Percentiles rank a stretch among this genome's conserved stretches.
Conservation (phyloP, 1,140 invertebrate genomes). For the Ylistrum balloti region DNA sequence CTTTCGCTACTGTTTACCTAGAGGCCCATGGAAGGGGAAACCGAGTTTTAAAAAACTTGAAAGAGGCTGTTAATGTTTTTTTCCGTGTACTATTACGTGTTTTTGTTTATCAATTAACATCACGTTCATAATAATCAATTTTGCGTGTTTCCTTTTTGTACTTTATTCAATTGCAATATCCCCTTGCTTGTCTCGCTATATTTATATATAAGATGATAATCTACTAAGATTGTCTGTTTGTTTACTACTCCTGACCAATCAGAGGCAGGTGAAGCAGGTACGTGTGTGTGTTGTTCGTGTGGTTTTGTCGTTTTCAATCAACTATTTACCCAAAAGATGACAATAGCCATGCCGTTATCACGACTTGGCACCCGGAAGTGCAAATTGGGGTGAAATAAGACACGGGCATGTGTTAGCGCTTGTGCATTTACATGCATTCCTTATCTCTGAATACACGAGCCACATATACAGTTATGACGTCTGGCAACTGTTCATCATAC, state of each 20-base stretch:
- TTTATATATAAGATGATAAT: background rate
- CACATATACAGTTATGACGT: background rate
- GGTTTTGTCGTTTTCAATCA: background rate
- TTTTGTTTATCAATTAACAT: background rate
- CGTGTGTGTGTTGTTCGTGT: background rate
- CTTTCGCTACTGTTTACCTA: background rate
- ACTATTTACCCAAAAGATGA: background rate
- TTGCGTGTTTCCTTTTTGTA: too few relatives aligned
- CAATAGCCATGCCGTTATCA: background rate
- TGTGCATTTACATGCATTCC: background rate
- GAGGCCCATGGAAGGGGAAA: background rate
- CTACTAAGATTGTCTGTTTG: background rate
- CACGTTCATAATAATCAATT: background rate
- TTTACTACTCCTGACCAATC: background rate
- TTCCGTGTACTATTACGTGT: background rate
- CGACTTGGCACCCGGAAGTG: constrained; percentile 22
- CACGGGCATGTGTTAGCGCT: background rate
- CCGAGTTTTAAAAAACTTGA: background rate
- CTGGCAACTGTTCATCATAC: background rate
- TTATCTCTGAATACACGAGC: background rate
- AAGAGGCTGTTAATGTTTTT: background rate
- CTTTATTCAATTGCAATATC: too few relatives aligned
- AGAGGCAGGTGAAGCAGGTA: background rate
- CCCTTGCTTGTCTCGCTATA: background rate
- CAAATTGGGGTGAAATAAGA: background rate